Evolutionary conservation across 64 coral and sea anemone species (phyloP).

Genomic region (Pachyseris speciosa): DNA sequence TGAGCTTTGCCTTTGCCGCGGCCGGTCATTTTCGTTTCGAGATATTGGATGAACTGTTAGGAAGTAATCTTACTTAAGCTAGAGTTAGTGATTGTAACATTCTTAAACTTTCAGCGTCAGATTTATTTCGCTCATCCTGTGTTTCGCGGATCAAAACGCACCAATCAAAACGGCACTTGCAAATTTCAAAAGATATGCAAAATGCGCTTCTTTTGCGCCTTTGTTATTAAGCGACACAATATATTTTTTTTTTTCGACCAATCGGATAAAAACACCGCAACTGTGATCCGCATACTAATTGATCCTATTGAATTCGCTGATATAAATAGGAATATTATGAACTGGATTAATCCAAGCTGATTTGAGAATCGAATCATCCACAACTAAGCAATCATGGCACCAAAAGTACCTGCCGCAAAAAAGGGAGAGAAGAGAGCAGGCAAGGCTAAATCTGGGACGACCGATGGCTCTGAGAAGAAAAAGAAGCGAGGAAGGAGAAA

Average conservation of each 20-base stretch:
- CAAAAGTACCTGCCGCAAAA: neutral
- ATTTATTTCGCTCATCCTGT: neutral
- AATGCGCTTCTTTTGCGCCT: too few relatives aligned
- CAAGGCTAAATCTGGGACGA: neutral
- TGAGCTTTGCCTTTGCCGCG: neutral
- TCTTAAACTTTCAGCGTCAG: neutral
- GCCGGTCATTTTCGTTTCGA: neutral
- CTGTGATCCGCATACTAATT: neutral
- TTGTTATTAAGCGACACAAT: neutral
- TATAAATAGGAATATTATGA: neutral
- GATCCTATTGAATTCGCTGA: neutral
- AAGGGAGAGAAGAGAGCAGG: neutral
- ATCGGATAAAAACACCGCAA: neutral
- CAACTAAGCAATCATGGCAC: neutral
- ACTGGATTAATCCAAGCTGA: neutral
- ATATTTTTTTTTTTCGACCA: neutral
- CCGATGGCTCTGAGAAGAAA: neutral
- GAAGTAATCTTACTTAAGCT: too few relatives aligned
- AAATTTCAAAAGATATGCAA: neutral
- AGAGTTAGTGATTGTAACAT: neutral
- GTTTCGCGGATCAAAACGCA: neutral
- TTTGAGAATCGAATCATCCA: neutral
- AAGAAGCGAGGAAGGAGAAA: neutral
- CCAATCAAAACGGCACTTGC: neutral
- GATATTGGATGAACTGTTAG: too few relatives aligned